Evolutionary conservation across 2,113 vertebrate genomes (phyloP).

Genomic region (Sigmodon hispidus): DNA sequence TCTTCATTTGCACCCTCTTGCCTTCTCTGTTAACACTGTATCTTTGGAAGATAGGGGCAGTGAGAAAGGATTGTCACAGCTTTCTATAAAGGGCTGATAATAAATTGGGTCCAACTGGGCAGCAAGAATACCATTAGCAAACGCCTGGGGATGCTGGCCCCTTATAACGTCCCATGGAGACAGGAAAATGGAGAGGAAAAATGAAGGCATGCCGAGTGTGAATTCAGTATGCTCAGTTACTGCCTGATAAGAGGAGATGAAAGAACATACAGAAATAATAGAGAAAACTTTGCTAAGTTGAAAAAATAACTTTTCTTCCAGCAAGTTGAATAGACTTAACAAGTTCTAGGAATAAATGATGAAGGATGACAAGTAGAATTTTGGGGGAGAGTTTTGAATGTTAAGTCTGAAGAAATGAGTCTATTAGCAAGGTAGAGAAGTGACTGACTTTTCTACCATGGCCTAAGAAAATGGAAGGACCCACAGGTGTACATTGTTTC

Average conservation of each 20-base stretch:
- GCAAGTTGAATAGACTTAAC: neutral
- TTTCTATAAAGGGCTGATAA: neutral
- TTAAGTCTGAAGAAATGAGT: slow-evolving; percentile 20
- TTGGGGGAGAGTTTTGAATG: neutral
- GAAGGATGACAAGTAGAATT: neutral
- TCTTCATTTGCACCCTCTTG: neutral
- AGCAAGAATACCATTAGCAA: neutral
- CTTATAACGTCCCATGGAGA: neutral
- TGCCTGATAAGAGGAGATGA: neutral
- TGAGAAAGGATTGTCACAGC: neutral
- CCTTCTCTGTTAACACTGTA: neutral
- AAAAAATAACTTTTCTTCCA: neutral
- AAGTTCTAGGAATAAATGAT: neutral
- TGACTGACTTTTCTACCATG: neutral
- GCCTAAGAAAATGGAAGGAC: neutral
- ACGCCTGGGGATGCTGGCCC: neutral
- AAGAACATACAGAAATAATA: neutral
- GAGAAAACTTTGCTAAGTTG: neutral
- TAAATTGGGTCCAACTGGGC: neutral
- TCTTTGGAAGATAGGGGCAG: neutral
- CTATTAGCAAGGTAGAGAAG: neutral
- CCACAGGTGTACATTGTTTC: neutral
- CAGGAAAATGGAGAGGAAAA: neutral
- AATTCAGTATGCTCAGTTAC: neutral
- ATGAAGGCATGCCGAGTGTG: accelerated